A percentile compares a stretch with the other conserved stretches of the same genome.
These are phyloP conservation scores for Anoplius nigerrimus DNA, from an alignment of 2,888 invertebrate species.

Conservation along the genomic window DNA sequence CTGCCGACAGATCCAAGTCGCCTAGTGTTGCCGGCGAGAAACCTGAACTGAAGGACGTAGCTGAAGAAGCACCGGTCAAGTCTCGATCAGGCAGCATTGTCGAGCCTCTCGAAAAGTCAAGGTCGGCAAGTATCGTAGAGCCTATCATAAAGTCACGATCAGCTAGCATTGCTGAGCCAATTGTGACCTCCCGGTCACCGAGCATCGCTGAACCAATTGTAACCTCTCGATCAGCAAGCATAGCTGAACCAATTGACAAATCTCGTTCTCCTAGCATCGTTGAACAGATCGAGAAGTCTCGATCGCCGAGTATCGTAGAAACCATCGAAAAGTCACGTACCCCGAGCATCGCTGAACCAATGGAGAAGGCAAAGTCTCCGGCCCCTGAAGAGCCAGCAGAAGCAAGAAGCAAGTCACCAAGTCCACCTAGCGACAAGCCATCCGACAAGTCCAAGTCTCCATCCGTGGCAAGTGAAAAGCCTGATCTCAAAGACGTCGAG, in stretches of 20 bases:
- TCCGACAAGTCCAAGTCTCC: conserved; percentile 34
- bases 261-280: conserved; percentile 32
- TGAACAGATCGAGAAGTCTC: conserved; percentile 12
- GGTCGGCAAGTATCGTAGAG: conserved; percentile 31
- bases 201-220: conserved; percentile 31
- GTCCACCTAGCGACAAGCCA: conserved; percentile 17
- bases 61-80: background rate
- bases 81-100: background rate
- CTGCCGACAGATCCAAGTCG: background rate
- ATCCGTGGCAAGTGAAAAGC: conserved; percentile 29
- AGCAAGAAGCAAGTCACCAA: conserved; percentile 25
- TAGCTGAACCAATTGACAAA: conserved; percentile 32
- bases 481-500: conserved; percentile 18
- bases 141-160: conserved; percentile 38
- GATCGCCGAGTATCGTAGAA: background rate
- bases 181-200: conserved; percentile 37
- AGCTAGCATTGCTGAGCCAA: conserved; percentile 17
- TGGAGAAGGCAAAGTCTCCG: no score
- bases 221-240: conserved; percentile 37
- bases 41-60: conserved; percentile 17
- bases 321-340: conserved; percentile 3
- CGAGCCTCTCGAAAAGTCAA: conserved; percentile 32
- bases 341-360: conserved; percentile 14
- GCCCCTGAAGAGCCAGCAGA: conserved; percentile 17
- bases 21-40: conserved; percentile 12